phyloP scores from a whole-genome alignment of 2,888 invertebrate genomes.

The Cheilosia urbana region DNA sequence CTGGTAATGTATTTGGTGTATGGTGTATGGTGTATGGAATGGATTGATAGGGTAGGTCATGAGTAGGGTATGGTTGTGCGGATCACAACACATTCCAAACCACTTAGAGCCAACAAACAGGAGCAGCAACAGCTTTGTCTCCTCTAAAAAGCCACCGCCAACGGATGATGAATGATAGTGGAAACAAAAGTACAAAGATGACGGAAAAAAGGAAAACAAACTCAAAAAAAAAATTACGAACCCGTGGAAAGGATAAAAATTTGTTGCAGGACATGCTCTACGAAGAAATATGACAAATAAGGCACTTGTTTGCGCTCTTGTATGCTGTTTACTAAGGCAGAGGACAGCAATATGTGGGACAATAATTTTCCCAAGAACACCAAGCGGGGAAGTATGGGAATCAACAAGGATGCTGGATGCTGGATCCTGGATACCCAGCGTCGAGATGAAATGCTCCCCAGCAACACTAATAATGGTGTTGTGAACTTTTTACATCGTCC shows the following conservation, averaged over 20 bases:
- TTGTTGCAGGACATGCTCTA: constrained; percentile 56
- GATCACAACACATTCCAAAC: too few relatives aligned
- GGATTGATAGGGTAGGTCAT: too few relatives aligned
- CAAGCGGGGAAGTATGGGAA: constrained; percentile 1
- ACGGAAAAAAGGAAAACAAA: background rate
- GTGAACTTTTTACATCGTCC: constrained; percentile 32
- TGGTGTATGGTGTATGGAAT: too few relatives aligned
- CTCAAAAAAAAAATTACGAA: background rate
- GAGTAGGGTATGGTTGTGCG: too few relatives aligned
- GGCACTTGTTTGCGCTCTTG: constrained; percentile 61
- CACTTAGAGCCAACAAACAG: constrained; percentile 13
- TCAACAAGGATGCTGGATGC: constrained; percentile 30
- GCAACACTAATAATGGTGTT: constrained; percentile 55
- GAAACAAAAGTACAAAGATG: constrained; percentile 24
- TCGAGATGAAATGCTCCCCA: constrained; percentile 44
- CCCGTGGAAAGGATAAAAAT: constrained; percentile 13
- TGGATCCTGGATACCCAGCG: background rate
- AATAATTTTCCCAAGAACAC: constrained; percentile 19
- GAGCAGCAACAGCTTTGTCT: constrained; percentile 42
- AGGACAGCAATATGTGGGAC: constrained; percentile 1
- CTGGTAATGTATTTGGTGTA: too few relatives aligned
- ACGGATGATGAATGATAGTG: constrained; percentile 49
- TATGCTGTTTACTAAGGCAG: background rate
- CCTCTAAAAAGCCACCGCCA: constrained; percentile 9
- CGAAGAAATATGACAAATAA: constrained; percentile 69